Conservation (phyloP, 2,113 vertebrate genomes). For the Arizona elegans region DNA sequence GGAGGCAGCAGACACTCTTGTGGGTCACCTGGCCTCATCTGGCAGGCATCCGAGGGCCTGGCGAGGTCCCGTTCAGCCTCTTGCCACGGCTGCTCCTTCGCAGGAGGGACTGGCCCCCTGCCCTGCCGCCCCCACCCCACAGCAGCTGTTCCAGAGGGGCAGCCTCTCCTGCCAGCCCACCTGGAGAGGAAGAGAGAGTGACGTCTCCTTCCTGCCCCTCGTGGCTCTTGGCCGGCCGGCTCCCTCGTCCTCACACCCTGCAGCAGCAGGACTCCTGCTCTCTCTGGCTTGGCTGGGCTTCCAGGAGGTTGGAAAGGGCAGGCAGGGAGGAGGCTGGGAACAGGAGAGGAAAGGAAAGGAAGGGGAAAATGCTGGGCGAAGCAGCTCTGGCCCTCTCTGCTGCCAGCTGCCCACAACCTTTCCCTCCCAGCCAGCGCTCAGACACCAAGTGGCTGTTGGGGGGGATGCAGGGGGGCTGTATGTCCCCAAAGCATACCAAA, state of each 20-base stretch:
- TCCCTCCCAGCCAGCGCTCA: not conserved
- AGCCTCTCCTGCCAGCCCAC: not conserved
- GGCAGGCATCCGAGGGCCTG: not conserved
- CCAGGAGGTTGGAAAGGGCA: not conserved
- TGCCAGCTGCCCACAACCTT: not conserved
- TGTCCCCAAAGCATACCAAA: not conserved
- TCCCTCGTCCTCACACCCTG: not conserved
- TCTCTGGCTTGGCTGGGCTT: not conserved
- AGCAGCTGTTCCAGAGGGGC: not conserved
- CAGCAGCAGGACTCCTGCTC: not conserved
- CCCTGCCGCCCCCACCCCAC: not conserved
- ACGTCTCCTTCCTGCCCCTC: not conserved
- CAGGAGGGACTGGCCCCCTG: not conserved
- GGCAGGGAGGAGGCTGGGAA: not conserved
- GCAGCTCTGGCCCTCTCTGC: not conserved
- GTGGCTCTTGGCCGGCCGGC: not conserved
- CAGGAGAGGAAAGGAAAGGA: not conserved
- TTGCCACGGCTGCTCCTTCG: not conserved
- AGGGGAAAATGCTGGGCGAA: not conserved
- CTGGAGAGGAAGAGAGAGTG: not conserved
- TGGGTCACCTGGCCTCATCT: not conserved
- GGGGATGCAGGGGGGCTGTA: not conserved
- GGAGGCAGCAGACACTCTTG: not conserved
- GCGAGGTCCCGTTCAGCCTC: not conserved
- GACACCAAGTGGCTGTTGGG: not conserved